phyloP scores from a whole-genome alignment of 2,113 vertebrate genomes.

The Carlito syrichta region DNA sequence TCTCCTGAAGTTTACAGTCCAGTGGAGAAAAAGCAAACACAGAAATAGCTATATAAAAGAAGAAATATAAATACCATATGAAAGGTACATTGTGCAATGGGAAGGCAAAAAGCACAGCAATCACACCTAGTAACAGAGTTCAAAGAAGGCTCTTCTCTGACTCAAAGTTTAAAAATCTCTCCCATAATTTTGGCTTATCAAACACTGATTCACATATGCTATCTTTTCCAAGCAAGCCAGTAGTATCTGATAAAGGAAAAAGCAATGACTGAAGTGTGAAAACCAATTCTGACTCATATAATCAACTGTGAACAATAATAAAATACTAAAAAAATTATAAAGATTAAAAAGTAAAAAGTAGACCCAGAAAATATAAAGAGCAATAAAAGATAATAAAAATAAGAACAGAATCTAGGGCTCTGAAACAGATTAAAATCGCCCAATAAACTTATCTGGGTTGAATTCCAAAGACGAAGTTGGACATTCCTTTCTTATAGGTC shows the following conservation, averaged over 20 bases:
- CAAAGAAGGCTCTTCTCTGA: not conserved
- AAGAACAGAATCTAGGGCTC: slow-evolving; percentile 36
- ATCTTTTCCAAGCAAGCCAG: not conserved
- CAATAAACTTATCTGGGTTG: slow-evolving; percentile 48
- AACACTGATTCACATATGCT: not conserved
- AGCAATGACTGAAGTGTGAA: not conserved
- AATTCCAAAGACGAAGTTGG: slow-evolving; percentile 46
- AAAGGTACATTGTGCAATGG: not conserved
- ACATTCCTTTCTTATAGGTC: slow-evolving; percentile 47
- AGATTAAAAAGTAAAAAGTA: slow-evolving; percentile 25
- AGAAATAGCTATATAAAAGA: slow-evolving; percentile 1
- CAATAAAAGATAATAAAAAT: slow-evolving; percentile 32
- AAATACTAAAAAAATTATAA: slow-evolving; percentile 21
- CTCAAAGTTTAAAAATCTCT: not conserved
- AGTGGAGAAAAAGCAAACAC: not conserved
- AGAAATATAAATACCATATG: not conserved
- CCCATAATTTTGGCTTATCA: not conserved
- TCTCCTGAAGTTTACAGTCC: not conserved
- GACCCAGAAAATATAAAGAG: not conserved
- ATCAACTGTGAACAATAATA: slow-evolving; percentile 14
- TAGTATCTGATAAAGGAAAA: not conserved
- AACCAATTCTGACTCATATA: not conserved
- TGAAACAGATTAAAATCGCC: not conserved
- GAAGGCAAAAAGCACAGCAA: not conserved
- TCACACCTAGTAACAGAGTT: not conserved